Evolutionary conservation across 2,113 vertebrate species (phyloP).

Genomic region (Trichomycterus rosablanca): DNA sequence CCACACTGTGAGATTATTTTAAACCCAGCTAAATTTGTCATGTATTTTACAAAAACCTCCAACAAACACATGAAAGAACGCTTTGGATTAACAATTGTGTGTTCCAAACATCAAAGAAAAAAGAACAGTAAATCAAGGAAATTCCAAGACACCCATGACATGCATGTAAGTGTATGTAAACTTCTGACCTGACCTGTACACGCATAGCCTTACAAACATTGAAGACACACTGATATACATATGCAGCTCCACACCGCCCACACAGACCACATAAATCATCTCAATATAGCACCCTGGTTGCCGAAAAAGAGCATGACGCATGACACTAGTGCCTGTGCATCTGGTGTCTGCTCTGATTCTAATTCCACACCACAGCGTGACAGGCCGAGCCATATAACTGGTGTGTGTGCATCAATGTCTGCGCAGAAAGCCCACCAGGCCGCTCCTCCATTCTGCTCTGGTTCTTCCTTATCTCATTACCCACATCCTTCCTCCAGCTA

Average conservation of each 20-base stretch:
- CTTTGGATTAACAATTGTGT: too few relatives aligned
- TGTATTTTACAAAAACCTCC: too few relatives aligned
- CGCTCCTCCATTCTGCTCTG: slow-evolving; percentile 20
- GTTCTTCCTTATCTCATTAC: slow-evolving; percentile 47
- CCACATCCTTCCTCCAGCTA: slow-evolving; percentile 40
- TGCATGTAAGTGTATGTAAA: too few relatives aligned
- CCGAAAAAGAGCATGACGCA: slow-evolving; percentile 23
- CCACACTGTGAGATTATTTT: too few relatives aligned
- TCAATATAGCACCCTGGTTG: slow-evolving; percentile 14
- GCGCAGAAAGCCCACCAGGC: slow-evolving; percentile 26
- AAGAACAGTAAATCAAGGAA: too few relatives aligned
- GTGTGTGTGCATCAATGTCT: slow-evolving; percentile 13
- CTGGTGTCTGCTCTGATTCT: slow-evolving; percentile 16
- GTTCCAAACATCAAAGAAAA: too few relatives aligned
- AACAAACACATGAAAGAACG: too few relatives aligned
- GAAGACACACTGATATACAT: slow-evolving; percentile 11
- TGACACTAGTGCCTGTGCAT: slow-evolving; percentile 32
- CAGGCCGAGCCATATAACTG: slow-evolving; percentile 30
- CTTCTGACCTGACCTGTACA: too few relatives aligned
- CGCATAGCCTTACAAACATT: background rate
- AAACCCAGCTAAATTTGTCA: too few relatives aligned
- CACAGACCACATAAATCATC: slow-evolving; percentile 21
- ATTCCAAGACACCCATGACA: too few relatives aligned
- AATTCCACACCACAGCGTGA: slow-evolving; percentile 25
- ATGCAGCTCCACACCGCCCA: slow-evolving; percentile 10